Conservation (phyloP, 2,797 vertebrate genomes). For the Enteromius fasciolatus region DNA sequence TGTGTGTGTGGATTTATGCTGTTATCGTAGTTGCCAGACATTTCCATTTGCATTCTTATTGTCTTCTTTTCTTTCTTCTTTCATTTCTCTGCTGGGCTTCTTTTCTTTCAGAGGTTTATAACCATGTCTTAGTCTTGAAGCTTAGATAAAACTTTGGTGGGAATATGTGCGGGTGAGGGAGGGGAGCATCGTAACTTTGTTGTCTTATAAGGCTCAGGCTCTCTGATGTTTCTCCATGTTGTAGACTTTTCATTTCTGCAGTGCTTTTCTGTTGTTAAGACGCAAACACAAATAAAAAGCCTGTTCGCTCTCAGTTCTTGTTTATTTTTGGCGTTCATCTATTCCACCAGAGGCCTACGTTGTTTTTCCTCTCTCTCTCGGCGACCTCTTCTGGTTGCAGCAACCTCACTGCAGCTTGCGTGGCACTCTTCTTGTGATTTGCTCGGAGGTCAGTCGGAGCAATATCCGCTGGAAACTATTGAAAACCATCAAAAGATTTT, state of each 20-base stretch:
- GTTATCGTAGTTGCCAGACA: constrained; percentile 68
- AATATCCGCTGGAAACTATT: constrained; percentile 11
- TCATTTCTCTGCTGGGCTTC: constrained; percentile 38
- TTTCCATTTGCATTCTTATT: constrained; percentile 77
- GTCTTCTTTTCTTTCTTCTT: constrained; percentile 60
- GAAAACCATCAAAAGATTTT: background rate
- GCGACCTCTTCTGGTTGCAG: constrained; percentile 32
- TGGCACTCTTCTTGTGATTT: constrained; percentile 26
- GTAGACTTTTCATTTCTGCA: constrained; percentile 56
- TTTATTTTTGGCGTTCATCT: constrained; percentile 47
- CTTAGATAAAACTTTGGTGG: constrained; percentile 61
- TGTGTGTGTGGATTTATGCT: constrained; percentile 58
- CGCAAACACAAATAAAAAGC: constrained; percentile 60
- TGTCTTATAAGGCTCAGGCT: constrained; percentile 60
- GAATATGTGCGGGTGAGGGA: constrained; percentile 1
- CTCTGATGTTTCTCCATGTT: constrained; percentile 62
- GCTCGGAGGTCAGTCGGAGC: constrained; percentile 17
- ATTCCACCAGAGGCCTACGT: constrained; percentile 33
- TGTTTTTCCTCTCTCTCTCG: constrained; percentile 2
- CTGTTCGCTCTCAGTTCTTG: constrained; percentile 48
- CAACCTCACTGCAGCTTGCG: background rate
- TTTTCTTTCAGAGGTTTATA: constrained; percentile 53
- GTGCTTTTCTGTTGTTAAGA: constrained; percentile 45
- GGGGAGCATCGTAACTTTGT: constrained; percentile 54
- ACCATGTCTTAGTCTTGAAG: constrained; percentile 46